These are phyloP conservation scores for Anabas testudineus DNA, from an alignment of 2,797 vertebrate species.

Conservation along the genomic window DNA sequence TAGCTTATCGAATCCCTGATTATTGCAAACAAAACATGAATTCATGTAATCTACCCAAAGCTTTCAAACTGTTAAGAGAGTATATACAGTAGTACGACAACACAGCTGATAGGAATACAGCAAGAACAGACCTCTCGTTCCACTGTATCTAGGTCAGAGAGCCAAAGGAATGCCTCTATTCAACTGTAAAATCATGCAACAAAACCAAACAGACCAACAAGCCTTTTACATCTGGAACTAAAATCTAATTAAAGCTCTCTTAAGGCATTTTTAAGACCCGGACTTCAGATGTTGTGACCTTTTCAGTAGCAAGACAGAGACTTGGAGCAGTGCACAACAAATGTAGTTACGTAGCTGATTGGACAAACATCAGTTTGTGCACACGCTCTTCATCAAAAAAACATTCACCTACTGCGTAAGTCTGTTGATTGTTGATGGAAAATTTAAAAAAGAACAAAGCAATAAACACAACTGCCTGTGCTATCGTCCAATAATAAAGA, in stretches of 20 bases:
- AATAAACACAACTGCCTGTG: constrained; percentile 14
- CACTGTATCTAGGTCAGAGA: neutral
- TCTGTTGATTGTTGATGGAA: neutral
- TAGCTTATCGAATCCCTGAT: neutral
- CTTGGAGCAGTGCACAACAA: neutral
- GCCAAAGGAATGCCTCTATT: neutral
- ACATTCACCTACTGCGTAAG: neutral
- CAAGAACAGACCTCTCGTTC: neutral
- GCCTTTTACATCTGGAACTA: neutral
- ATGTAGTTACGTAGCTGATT: constrained; percentile 1
- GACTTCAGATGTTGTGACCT: constrained; percentile 1
- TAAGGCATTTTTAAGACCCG: neutral
- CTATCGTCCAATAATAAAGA: constrained; percentile 2
- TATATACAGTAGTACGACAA: neutral
- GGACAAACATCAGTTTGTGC: neutral
- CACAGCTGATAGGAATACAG: neutral
- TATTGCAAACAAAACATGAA: neutral
- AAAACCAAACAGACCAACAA: neutral
- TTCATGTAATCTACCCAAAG: neutral
- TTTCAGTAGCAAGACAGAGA: neutral
- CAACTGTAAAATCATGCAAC: neutral
- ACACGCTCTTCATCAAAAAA: neutral
- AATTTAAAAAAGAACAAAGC: neutral
- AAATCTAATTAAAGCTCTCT: constrained; percentile 2
- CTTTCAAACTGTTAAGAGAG: neutral